A percentile compares a stretch with the other conserved stretches of the same genome.
Conservation (phyloP, 2,113 vertebrate species). For the Tachuris rubrigastra region DNA sequence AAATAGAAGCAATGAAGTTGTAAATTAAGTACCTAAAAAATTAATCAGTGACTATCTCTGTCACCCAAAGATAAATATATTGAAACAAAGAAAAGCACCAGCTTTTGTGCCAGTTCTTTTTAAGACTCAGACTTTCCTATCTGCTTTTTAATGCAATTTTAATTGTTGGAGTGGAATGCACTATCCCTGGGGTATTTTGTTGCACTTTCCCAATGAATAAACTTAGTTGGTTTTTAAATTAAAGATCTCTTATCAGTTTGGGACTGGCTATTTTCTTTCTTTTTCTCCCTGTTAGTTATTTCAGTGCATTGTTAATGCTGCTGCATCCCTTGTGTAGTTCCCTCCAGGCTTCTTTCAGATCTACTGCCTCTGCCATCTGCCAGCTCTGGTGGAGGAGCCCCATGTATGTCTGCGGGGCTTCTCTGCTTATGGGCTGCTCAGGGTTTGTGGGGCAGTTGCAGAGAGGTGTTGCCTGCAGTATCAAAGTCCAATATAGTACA, state of each 20-base stretch:
- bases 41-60: slow-evolving; percentile 46
- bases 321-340: neutral
- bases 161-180: slow-evolving; percentile 60
- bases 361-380: neutral
- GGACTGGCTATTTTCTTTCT: slow-evolving; percentile 4
- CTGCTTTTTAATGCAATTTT: slow-evolving; percentile 67
- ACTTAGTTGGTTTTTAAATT: slow-evolving; percentile 70
- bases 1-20: slow-evolving; percentile 34
- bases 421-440: neutral
- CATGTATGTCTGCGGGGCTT: neutral
- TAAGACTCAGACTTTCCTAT: slow-evolving; percentile 28
- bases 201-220: slow-evolving; percentile 70
- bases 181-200: slow-evolving; percentile 51
- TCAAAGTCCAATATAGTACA: neutral
- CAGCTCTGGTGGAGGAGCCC: neutral
- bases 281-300: neutral
- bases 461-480: neutral
- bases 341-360: neutral
- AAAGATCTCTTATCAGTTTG: slow-evolving; percentile 73
- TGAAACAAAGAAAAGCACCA: slow-evolving; percentile 22
- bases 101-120: slow-evolving; percentile 43
- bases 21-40: slow-evolving; percentile 45
- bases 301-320: slow-evolving; percentile 29
- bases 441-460: neutral
- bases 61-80: slow-evolving; percentile 38